These are phyloP conservation scores for Rousettus leschenaultii DNA, from an alignment of 2,113 vertebrate genomes.

Conservation along the genomic window DNA sequence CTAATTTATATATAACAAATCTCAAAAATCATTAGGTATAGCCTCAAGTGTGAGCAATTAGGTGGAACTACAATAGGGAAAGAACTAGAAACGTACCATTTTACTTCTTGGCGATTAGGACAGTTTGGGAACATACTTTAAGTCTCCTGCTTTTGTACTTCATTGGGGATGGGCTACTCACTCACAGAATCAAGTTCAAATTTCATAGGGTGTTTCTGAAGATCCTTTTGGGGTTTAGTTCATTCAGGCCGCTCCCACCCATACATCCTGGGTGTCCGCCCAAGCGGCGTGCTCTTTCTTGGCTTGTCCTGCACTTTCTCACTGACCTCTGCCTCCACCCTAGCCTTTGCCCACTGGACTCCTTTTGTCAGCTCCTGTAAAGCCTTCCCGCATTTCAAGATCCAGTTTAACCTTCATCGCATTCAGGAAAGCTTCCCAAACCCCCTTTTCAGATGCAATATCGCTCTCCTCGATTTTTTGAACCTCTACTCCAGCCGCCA, in stretches of 20 bases:
- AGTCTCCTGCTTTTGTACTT: not conserved
- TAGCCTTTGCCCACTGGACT: not conserved
- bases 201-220: not conserved
- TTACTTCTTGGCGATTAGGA: not conserved
- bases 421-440: not conserved
- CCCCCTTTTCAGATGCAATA: not conserved
- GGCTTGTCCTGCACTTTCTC: not conserved
- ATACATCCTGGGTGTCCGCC: not conserved
- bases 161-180: not conserved
- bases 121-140: not conserved
- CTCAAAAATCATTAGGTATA: not conserved
- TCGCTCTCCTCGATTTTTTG: not conserved
- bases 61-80: not conserved
- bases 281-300: not conserved
- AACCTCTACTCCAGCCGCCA: not conserved
- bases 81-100: not conserved
- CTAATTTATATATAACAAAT: not conserved
- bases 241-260: accelerated
- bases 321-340: not conserved
- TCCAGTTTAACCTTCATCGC: not conserved
- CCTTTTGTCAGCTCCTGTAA: not conserved
- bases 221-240: not conserved
- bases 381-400: not conserved
- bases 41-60: not conserved
- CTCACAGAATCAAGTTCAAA: not conserved